A percentile compares a stretch with the other conserved stretches of the same genome.
Evolutionary conservation across 2,888 invertebrate genomes (phyloP).

Genomic region (Fragum whitleyi): DNA sequence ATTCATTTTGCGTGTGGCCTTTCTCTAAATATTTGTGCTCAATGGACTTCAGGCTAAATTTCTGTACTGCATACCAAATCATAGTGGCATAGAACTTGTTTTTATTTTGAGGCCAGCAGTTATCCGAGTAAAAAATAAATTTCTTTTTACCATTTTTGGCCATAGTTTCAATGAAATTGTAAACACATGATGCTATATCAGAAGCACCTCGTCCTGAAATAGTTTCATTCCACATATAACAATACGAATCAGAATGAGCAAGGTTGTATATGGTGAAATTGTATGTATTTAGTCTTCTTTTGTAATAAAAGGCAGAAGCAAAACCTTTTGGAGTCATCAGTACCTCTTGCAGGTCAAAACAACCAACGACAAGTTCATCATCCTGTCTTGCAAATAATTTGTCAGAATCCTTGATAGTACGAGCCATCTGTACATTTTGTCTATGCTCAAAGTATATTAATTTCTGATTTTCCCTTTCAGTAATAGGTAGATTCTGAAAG

Average conservation of each 20-base stretch:
- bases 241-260: slow-evolving; percentile 29
- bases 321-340: slow-evolving; percentile 45
- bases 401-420: slow-evolving; percentile 39
- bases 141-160: slow-evolving; percentile 28
- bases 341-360: slow-evolving; percentile 54
- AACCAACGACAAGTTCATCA: slow-evolving; percentile 21
- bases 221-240: slow-evolving; percentile 52
- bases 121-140: slow-evolving; percentile 52
- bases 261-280: slow-evolving; percentile 54
- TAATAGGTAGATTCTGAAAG: slow-evolving; percentile 1
- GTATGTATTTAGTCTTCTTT: slow-evolving; percentile 38
- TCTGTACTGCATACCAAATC: slow-evolving; percentile 47
- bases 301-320: slow-evolving; percentile 52
- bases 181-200: slow-evolving; percentile 52
- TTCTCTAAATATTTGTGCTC: too few species aligned
- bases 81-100: slow-evolving; percentile 47
- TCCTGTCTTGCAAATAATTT: slow-evolving; percentile 31
- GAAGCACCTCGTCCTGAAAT: slow-evolving; percentile 46
- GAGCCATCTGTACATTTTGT: slow-evolving; percentile 26
- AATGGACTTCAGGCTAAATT: slow-evolving; percentile 40
- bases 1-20: slow-evolving; percentile 62
- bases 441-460: slow-evolving; percentile 37
- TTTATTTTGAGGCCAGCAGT: slow-evolving; percentile 56
- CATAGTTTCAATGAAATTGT: slow-evolving; percentile 32
- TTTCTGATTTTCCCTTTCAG: background rate